Evolutionary conservation across 2,888 invertebrate genomes (phyloP), one percentile per base, ranked within the genome.

Genomic region (Gortyna flavago): DNA sequence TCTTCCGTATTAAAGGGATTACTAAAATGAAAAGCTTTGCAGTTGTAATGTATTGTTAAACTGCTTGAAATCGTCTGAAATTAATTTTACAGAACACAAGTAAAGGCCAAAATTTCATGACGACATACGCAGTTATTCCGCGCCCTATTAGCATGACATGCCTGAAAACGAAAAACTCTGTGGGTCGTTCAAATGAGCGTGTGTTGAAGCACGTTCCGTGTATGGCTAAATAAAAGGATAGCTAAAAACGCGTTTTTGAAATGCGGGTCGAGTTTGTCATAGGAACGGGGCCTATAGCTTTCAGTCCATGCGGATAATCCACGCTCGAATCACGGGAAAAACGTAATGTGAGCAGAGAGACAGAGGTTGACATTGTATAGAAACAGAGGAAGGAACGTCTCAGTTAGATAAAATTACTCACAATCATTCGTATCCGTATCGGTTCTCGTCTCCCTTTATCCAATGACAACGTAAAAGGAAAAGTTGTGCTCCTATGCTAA

Each of bases 391-490:
- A 81, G 32, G 38, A 51, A 65, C 21, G 25, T 62, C 72, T 73
- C 69, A 72, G 65, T 72, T 59, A 69, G 4, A 61, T 65, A 76
- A 82, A 71, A 68, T 67, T 77, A 80, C 84, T 82, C 84, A 84
- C 80, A 82, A 65, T 80, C 51, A 69, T 7, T 81, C 35, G 67
- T 81, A 51, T 83, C 83, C 81, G 65, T 51, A 51, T 71, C 54
- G 32, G 70, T 65, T 72, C 25, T 72, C 81, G 41, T 78, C 73
- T 38, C 64, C 71, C 41, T 78, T 62, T 66, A 54, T 69, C 85
- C 81, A 48, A 75, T 84, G 75, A 80, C 80, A 82, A 84, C 80
- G 84, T 64, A 84, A 84, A 84, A 80, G 84, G 84, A 80, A 84
- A 81, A 81, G 38, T 35, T 79, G 62, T 64, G 80, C 80, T 82